Percentiles rank a stretch among this genome's conserved stretches.
phyloP scores from a whole-genome alignment of 2,113 vertebrate species.

The Plotosus lineatus region DNA sequence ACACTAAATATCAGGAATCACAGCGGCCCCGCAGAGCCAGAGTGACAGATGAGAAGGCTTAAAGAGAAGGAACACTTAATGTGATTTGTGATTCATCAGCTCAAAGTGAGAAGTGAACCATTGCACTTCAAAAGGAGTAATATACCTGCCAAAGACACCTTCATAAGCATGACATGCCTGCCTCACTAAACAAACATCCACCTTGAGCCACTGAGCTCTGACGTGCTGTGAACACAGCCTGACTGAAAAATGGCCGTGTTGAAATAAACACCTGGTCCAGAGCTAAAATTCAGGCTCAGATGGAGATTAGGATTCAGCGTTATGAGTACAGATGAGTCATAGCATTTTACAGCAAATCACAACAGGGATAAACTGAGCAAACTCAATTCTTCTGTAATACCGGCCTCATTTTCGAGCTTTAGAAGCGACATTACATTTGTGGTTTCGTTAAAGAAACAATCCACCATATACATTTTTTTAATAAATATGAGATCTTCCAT shows the following conservation, averaged over 20 bases:
- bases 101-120: background rate
- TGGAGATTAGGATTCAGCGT: slow-evolving; percentile 39
- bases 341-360: slow-evolving; percentile 16
- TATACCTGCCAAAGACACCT: background rate
- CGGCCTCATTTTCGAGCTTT: background rate
- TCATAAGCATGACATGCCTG: background rate
- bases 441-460: background rate
- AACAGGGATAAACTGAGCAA: slow-evolving; percentile 12
- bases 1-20: slow-evolving; percentile 10
- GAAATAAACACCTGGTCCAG: slow-evolving; percentile 11
- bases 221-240: slow-evolving; percentile 1
- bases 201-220: background rate
- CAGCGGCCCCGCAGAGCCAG: background rate
- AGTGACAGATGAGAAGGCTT: slow-evolving; percentile 16
- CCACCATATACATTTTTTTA: background rate
- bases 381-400: background rate
- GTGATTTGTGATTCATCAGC: slow-evolving; percentile 20
- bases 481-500: background rate
- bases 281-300: slow-evolving; percentile 7
- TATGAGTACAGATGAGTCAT: slow-evolving; percentile 37
- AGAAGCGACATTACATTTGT: background rate
- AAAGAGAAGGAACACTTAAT: slow-evolving; percentile 9
- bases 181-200: slow-evolving; percentile 1
- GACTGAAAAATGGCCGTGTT: slow-evolving; percentile 8
- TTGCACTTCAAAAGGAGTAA: slow-evolving; percentile 4